These are phyloP conservation scores for Cosmopolites sordidus DNA, from an alignment of 2,888 invertebrate species.

Conservation along the genomic window DNA sequence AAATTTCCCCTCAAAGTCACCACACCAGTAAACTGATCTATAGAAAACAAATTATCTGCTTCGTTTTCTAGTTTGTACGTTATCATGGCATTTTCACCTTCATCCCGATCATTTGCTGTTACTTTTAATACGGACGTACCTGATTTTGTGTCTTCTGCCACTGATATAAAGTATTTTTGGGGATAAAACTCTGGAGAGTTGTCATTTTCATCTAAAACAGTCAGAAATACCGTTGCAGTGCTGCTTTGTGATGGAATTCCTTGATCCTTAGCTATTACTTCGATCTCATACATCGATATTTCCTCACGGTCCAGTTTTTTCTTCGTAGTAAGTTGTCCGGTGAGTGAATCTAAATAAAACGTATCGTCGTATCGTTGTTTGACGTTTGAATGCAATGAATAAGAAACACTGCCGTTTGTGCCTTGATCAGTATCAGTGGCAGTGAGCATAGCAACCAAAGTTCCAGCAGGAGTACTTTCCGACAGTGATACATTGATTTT, in stretches of 20 bases:
- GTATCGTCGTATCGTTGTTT: slow-evolving; percentile 78
- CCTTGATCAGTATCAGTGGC: slow-evolving; percentile 91
- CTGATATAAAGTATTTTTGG: slow-evolving; percentile 72
- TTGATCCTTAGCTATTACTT: slow-evolving; percentile 86
- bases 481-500: slow-evolving; percentile 71
- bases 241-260: slow-evolving; percentile 87
- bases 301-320: slow-evolving; percentile 78
- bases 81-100: slow-evolving; percentile 80
- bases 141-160: slow-evolving; percentile 63
- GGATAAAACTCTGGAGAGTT: slow-evolving; percentile 92
- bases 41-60: slow-evolving; percentile 72
- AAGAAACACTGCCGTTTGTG: slow-evolving; percentile 86
- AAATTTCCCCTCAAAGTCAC: slow-evolving; percentile 65
- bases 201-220: slow-evolving; percentile 85
- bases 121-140: slow-evolving; percentile 70
- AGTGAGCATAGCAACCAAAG: slow-evolving; percentile 76
- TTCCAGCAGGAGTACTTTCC: slow-evolving; percentile 76
- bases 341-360: slow-evolving; percentile 76
- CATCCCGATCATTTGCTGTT: slow-evolving; percentile 79
- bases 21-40: slow-evolving; percentile 75
- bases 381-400: slow-evolving; percentile 72
- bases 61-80: slow-evolving; percentile 75
- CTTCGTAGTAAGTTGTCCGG: slow-evolving; percentile 78
- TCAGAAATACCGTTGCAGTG: slow-evolving; percentile 78
- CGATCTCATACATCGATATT: slow-evolving; percentile 72